Base-by-base conservation (phyloP, 2,888 invertebrate species). In the Tipula vernalis region DNA sequence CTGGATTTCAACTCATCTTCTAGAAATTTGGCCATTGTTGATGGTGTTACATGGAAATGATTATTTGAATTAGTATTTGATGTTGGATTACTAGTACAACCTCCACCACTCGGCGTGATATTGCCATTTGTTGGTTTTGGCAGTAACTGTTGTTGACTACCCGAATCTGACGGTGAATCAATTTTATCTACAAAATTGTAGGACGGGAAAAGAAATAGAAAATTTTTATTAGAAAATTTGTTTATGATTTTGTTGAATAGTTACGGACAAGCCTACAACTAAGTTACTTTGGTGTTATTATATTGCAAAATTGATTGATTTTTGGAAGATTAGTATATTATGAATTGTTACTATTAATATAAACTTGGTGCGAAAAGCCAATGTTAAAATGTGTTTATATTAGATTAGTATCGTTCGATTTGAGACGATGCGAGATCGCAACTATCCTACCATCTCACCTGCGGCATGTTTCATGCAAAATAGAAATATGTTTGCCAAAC, bases 1-100 rank as follows among this genome's bases (percentile, higher is more conserved):
- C 95, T 94, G 88, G 94, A 91, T 89, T 97, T 97, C 87, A 96
- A 95, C 89, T 97, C 97, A 87, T 97, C 97, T 91, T 98, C 96
- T 42, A 98, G 92, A 88, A 97, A 96, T 93, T 97, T 97, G 2
- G 97, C 97, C 96, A 98, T 96, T 86, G 97, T 95, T 10, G 97
- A 96, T 36, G 97, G 97, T 3, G 97, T 97, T 13, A 96, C 95
- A 89, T 91, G 90, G 47, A 91, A 90, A 88, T 90, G 90, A 51
- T 88, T 89, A 87, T 88, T 89, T 36, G 88, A 88, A 85, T 87
- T 71, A 88, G 36, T 88, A 87, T 86, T 88, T 88, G 86, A 87
- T 88, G 47, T 87, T 88, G 71, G 28, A 71, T 28, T 71, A 71
- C 4, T 71, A 71, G 0, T 71, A 5, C 51, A 15, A 51, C 51